These are phyloP conservation scores for Lithobates pipiens DNA, from an alignment of 2,797 vertebrate genomes.

Conservation along the genomic window DNA sequence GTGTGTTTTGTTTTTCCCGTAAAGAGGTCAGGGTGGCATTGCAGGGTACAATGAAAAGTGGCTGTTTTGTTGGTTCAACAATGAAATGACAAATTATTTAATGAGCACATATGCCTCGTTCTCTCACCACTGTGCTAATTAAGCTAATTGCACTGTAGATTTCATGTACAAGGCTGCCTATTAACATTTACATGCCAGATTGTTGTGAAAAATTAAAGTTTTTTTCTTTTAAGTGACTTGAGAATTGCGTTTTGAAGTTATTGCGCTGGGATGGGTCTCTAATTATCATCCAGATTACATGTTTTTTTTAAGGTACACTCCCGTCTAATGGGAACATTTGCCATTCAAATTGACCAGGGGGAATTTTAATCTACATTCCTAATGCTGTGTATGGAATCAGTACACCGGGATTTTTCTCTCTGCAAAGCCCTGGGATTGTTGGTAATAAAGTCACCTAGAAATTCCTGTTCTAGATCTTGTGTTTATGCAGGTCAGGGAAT, in stretches of 20 bases:
- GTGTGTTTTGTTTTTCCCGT: slow-evolving; percentile 65
- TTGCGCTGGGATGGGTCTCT: not conserved
- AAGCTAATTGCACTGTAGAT: slow-evolving; percentile 77
- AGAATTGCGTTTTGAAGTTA: not conserved
- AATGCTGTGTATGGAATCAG: no score
- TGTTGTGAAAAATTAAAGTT: not conserved
- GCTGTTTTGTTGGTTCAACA: slow-evolving; percentile 78
- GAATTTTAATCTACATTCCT: no score
- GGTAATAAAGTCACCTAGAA: no score
- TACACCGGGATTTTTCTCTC: no score
- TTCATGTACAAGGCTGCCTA: slow-evolving; percentile 73
- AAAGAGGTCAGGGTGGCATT: slow-evolving; percentile 70
- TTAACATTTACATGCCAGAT: slow-evolving; percentile 53
- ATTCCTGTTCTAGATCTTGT: no score
- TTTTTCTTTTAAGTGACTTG: no score
- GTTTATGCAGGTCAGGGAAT: no score
- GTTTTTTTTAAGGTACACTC: no score
- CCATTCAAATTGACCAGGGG: no score
- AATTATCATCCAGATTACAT: no score
- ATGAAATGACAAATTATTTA: slow-evolving; percentile 84
- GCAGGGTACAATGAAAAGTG: slow-evolving; percentile 72
- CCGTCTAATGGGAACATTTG: no score
- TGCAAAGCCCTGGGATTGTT: no score
- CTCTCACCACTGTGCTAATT: slow-evolving; percentile 78
- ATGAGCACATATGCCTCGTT: slow-evolving; percentile 81